These are phyloP conservation scores for Euschistus heros DNA, from an alignment of 1,140 invertebrate genomes.

Conservation along the genomic window DNA sequence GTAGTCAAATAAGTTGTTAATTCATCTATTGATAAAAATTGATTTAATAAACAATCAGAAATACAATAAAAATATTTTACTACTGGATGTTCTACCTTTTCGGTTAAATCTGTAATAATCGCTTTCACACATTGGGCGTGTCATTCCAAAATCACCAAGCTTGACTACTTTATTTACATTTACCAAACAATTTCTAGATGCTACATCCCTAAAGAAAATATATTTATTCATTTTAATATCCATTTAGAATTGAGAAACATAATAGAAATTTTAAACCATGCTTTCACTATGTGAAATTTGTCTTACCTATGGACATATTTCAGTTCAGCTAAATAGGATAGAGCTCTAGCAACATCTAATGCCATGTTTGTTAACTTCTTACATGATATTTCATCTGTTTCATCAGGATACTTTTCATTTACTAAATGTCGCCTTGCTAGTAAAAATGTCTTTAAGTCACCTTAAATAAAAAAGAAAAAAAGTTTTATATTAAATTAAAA, in stretches of 20 bases:
- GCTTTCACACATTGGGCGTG: slow-evolving; percentile 72
- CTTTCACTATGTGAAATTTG: background rate
- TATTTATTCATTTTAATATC: background rate
- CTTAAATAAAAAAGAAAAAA: slow-evolving; percentile 32
- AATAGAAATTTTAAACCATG: background rate
- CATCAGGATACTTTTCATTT: slow-evolving; percentile 53
- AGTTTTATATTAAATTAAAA: too few relatives aligned
- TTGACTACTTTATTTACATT: slow-evolving; percentile 72
- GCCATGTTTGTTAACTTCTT: slow-evolving; percentile 74
- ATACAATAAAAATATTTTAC: background rate
- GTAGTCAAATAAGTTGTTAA: background rate
- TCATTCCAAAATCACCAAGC: slow-evolving; percentile 90
- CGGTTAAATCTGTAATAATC: slow-evolving; percentile 81
- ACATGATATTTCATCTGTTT: slow-evolving; percentile 62
- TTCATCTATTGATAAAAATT: background rate
- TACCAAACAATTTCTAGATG: slow-evolving; percentile 79
- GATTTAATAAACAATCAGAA: background rate
- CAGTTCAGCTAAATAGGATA: slow-evolving; percentile 65
- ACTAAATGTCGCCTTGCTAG: slow-evolving; percentile 72
- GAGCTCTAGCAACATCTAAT: slow-evolving; percentile 70
- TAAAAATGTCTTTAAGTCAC: slow-evolving; percentile 78
- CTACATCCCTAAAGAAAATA: slow-evolving; percentile 56
- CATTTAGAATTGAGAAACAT: background rate
- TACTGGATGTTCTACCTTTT: slow-evolving; percentile 44
- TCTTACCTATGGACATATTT: slow-evolving; percentile 67